A percentile compares a stretch with the other conserved stretches of the same genome.
Conservation (phyloP, 2,113 vertebrate genomes). For the Rattus norvegicus region DNA sequence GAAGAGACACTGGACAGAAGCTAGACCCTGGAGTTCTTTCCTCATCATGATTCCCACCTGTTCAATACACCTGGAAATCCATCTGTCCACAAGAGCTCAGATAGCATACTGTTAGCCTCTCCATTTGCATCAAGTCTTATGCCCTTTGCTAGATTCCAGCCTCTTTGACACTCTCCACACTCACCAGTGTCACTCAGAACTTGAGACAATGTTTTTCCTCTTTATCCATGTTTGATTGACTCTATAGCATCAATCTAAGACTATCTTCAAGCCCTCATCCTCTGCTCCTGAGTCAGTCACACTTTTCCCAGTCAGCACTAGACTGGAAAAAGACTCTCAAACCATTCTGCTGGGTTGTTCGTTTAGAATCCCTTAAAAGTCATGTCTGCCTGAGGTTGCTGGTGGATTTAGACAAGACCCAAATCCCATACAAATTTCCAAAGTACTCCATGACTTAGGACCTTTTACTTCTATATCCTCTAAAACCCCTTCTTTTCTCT, state of each 20-base stretch:
- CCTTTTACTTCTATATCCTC: neutral
- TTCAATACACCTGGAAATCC: neutral
- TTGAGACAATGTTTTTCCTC: neutral
- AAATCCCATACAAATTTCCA: neutral
- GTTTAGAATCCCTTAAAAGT: neutral
- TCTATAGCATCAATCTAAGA: neutral
- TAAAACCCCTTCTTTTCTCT: neutral
- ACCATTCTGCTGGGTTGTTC: neutral
- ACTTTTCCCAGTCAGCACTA: neutral
- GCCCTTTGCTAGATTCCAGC: too few species aligned
- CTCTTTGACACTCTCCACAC: neutral
- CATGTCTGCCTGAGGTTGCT: neutral
- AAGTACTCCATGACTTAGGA: too few species aligned
- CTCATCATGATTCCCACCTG: too few species aligned
- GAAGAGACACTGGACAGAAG: neutral
- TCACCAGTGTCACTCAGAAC: neutral
- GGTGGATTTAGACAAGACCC: neutral
- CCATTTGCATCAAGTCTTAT: too few species aligned
- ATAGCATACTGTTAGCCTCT: neutral
- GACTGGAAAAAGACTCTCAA: neutral
- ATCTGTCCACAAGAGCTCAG: neutral
- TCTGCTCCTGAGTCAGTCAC: neutral
- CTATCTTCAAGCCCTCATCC: neutral
- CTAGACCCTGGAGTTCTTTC: neutral
- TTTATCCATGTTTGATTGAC: neutral